Conservation (phyloP, 2,113 vertebrate genomes). For the Takifugu bimaculatus region DNA sequence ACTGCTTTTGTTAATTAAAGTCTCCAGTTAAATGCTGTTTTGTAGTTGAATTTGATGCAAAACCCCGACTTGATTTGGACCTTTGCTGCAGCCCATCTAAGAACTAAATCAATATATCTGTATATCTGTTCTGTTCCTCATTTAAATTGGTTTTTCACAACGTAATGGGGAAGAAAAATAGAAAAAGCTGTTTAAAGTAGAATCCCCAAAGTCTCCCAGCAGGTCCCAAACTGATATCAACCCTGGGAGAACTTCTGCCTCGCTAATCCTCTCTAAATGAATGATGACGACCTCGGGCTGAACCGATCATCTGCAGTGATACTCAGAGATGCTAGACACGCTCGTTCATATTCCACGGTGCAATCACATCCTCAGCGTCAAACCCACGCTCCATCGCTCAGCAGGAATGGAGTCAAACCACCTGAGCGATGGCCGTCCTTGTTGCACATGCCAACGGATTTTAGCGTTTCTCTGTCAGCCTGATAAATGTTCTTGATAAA, state of each 20-base stretch:
- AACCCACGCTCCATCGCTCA: conserved; percentile 14
- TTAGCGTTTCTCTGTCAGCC: conserved; percentile 18
- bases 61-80: too few species aligned
- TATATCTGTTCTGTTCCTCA: too few species aligned
- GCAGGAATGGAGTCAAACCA: conserved; percentile 35
- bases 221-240: conserved; percentile 16
- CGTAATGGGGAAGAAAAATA: conserved; percentile 5
- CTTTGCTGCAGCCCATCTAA: too few species aligned
- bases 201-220: conserved; percentile 31
- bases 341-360: conserved; percentile 43
- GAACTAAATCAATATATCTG: too few species aligned
- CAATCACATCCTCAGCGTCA: conserved; percentile 28
- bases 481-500: conserved; percentile 37
- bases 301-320: conserved; percentile 45
- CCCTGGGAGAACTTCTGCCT: conserved; percentile 30
- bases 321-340: conserved; percentile 10
- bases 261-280: conserved; percentile 35
- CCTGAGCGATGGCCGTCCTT: conserved; percentile 1
- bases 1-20: too few species aligned
- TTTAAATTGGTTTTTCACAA: too few species aligned
- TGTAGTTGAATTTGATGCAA: too few species aligned
- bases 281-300: conserved; percentile 44
- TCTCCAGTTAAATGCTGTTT: too few species aligned
- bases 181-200: conserved; percentile 14
- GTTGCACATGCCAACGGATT: conserved; percentile 32